Conservation (phyloP, 2,797 vertebrate species). For the Parotocinclus haroldoi region DNA sequence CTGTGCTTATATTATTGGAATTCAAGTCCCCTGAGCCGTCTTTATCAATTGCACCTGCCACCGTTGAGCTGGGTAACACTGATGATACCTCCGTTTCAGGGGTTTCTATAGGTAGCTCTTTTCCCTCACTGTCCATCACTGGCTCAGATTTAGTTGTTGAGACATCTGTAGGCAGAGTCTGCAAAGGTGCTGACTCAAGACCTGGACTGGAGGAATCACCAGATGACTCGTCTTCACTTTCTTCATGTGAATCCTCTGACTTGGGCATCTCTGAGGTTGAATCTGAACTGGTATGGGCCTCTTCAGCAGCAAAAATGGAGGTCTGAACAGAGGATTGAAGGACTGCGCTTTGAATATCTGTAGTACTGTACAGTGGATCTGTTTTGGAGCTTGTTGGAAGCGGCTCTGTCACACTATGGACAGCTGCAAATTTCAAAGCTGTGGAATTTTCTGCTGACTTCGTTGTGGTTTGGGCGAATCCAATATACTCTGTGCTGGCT, state of each 20-base stretch:
- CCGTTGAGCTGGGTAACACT: background rate
- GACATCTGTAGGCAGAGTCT: conserved; percentile 7
- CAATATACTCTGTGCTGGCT: background rate
- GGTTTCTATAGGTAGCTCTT: conserved; percentile 12
- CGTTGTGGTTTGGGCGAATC: conserved; percentile 10
- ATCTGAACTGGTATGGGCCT: conserved; percentile 8
- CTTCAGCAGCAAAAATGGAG: background rate
- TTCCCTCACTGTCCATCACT: background rate
- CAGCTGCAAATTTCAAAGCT: background rate
- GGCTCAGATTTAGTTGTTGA: conserved; percentile 14
- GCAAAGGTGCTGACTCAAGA: conserved; percentile 24
- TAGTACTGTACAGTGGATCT: background rate
- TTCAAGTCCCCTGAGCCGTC: conserved; percentile 46
- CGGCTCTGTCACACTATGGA: background rate
- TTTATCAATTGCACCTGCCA: conserved; percentile 47
- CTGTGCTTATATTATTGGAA: conserved; percentile 14
- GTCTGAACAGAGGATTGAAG: background rate
- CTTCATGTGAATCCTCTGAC: conserved; percentile 18
- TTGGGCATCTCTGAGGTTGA: conserved; percentile 12
- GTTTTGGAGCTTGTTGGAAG: background rate
- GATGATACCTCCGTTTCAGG: background rate
- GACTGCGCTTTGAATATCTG: background rate
- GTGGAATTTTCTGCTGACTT: background rate
- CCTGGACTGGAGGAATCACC: conserved; percentile 9
- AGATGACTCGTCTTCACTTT: conserved; percentile 18